Conservation (phyloP, 2,113 vertebrate species). For the Galeopterus variegatus region DNA sequence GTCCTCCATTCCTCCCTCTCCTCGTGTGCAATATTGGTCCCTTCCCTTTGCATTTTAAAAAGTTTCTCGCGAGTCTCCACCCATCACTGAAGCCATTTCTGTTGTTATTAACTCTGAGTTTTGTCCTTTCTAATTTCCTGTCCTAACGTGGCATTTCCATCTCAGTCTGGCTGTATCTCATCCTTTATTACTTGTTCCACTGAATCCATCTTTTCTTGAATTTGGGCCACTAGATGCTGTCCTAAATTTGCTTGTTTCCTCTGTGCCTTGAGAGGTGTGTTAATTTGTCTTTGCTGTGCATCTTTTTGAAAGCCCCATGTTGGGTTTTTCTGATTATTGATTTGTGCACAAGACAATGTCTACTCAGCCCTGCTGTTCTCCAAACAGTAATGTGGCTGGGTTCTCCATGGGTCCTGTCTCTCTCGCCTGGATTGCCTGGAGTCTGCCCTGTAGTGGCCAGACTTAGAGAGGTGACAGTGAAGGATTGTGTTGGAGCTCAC, state of each 20-base stretch:
- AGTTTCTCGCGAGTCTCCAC: fast-evolving
- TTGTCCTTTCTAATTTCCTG: too few species aligned
- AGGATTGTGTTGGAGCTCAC: neutral
- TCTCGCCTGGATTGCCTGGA: neutral
- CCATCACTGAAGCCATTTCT: too few species aligned
- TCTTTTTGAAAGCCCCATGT: fast-evolving
- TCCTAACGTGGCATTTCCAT: fast-evolving
- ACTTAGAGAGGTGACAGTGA: neutral
- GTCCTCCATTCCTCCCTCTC: too few species aligned
- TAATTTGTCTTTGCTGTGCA: fast-evolving
- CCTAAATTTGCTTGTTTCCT: neutral
- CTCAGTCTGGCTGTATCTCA: too few species aligned
- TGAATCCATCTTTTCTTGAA: fast-evolving
- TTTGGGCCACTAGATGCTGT: fast-evolving
- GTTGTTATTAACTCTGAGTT: neutral
- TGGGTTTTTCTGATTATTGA: neutral
- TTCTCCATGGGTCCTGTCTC: fast-evolving
- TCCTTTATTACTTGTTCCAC: neutral
- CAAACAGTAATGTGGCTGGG: fast-evolving
- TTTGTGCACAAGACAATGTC: neutral
- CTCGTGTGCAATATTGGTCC: fast-evolving
- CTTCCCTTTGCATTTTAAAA: neutral
- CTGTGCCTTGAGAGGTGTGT: fast-evolving
- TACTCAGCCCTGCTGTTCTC: neutral
- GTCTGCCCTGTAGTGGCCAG: too few species aligned